phyloP scores from a whole-genome alignment of 2,888 invertebrate genomes.

The Himalopsyche anomala region DNA sequence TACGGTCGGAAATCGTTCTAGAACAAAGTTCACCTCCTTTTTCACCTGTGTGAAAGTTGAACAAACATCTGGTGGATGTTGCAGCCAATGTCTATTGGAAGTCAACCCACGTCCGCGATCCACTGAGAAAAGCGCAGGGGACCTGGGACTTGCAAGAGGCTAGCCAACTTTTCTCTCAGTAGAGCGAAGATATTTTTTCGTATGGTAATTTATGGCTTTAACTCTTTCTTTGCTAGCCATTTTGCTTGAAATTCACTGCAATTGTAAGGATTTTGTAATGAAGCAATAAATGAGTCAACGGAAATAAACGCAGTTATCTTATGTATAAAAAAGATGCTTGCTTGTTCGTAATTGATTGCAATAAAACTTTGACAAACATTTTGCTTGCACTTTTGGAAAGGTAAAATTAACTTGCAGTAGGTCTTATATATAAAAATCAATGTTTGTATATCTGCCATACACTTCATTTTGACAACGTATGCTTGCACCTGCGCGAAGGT shows the following conservation, averaged over 20 bases:
- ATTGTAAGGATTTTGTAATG: no score
- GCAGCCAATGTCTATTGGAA: constrained; percentile 5
- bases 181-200: constrained; percentile 33
- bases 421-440: no score
- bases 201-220: constrained; percentile 40
- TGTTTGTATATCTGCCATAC: no score
- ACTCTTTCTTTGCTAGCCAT: neutral
- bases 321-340: no score
- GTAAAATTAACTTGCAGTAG: no score
- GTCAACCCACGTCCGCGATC: constrained; percentile 21
- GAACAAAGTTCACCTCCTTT: constrained; percentile 21
- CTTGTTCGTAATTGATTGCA: no score
- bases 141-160: constrained; percentile 17
- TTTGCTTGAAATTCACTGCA: neutral
- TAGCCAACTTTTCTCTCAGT: constrained; percentile 28
- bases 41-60: constrained; percentile 31
- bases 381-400: no score
- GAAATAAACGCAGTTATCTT: no score
- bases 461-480: no score
- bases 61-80: constrained; percentile 24
- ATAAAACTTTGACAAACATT: no score
- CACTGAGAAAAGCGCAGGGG: constrained; percentile 30
- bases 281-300: no score
- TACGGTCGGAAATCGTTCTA: neutral
- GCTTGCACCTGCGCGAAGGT: no score